Base-by-base conservation (phyloP, 2,888 invertebrate genomes). In the Chrysolina haemoptera region DNA sequence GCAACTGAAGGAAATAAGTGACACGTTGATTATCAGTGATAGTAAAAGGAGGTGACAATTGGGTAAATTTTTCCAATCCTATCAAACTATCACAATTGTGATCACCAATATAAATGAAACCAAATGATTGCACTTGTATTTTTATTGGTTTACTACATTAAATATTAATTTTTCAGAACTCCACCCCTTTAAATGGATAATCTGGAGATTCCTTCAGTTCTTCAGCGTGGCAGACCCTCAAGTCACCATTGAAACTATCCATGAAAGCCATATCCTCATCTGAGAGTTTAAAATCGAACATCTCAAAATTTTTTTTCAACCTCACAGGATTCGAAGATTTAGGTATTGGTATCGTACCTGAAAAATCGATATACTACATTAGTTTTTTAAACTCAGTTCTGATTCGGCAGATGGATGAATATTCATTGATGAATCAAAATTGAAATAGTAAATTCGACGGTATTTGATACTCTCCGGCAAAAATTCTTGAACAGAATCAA, bases 241-340 rank as follows among this genome's bases (percentile, higher is more conserved):
- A 84, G 72, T 86, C 82, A 68, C 84, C 81, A 78, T 88, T 82
- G 46, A 89, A 91, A 9, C 87, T 85, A 76, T 90, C 90, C 68
- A 92, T 85, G 1, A 88, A 79, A 0, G 84, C 81, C 12, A 91
- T 87, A 75, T 92, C 92, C 12, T 90, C 89, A 0, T 88, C 82
- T 0, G 87, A 87, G 14, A 92, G 84, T 72, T 89, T 82, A 84
- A 92, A 92, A 84, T 92, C 90, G 72, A 92, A 92, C 1, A 92
- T 85, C 68, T 91, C 82, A 35, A 92, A 89, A 82, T 92, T 92
- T 75, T 90, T 87, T 53, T 85, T 82, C 4, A 92, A 88, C 48
- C 91, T 89, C 0, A 85, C 84, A 70, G 88, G 86, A 72, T 90
- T 91, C 0, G 89, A 88, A 0, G 92, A 91, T 84, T 91, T 92